These are phyloP conservation scores for Hepsetus odoe DNA, from an alignment of 2,113 vertebrate genomes.

Conservation along the genomic window DNA sequence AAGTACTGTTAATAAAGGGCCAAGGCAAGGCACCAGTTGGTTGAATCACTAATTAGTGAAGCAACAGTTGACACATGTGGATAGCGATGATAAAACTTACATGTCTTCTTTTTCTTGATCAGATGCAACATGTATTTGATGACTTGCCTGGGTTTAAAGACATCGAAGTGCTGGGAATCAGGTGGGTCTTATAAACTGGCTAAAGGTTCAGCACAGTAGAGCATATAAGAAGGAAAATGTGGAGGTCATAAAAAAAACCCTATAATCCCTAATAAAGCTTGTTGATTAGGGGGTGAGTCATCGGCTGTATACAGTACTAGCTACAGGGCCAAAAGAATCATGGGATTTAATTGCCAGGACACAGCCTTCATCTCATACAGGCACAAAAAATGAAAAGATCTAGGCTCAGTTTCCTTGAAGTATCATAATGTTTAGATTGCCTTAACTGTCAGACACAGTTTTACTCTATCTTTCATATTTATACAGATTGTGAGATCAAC, in stretches of 20 bases:
- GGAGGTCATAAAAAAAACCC: neutral
- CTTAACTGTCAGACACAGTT: neutral
- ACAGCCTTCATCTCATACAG: neutral
- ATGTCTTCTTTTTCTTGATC: conserved; percentile 48
- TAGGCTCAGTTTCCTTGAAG: neutral
- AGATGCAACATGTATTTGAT: conserved; percentile 89
- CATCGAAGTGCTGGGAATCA: conserved; percentile 83
- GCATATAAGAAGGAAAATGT: too few relatives aligned
- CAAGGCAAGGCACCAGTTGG: conserved; percentile 19
- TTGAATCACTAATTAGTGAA: conserved; percentile 9
- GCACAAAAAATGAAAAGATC: neutral
- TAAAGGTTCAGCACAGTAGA: neutral
- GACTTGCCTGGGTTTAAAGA: conserved; percentile 87
- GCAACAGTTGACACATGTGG: conserved; percentile 13
- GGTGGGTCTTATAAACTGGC: conserved; percentile 65
- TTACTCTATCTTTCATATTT: neutral
- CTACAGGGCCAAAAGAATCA: neutral
- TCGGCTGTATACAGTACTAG: neutral
- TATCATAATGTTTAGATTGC: neutral
- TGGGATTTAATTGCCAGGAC: neutral
- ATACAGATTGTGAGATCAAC: neutral
- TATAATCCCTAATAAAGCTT: conserved; percentile 1
- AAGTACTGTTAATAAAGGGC: neutral
- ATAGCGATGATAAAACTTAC: neutral
- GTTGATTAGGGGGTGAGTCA: conserved; percentile 6